Base-by-base conservation (phyloP, 1,140 invertebrate genomes). In the Caenorhabditis latens region DNA sequence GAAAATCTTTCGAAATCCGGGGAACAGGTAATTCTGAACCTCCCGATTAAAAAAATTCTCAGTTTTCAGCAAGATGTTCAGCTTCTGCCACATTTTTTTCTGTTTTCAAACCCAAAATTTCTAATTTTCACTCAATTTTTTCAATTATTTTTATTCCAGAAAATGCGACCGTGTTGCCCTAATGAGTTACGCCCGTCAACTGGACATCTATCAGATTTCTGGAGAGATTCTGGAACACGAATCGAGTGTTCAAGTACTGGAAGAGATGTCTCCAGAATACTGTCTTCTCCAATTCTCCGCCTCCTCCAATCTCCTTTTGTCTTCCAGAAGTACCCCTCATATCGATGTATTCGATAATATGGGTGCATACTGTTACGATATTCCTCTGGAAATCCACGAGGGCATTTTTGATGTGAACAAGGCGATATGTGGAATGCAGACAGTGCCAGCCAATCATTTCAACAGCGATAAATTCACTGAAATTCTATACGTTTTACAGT, bases 211-310 rank as follows among this genome's bases (percentile, higher is more conserved):
- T 67, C 46, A 48, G 9, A 65, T 85, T 2, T 53, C 21, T 24
- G 84, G 84, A 75, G 84, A 85, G 11, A 58, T 75, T n/a, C 11
- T 71, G 21, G 32, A 32, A 1, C 84, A 85, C 9, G 84, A 85
- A 79, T 85, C 84, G 16, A 85, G 84, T 57, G 84, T 85, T n/a
- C 84, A 85, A 58, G 84, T 85, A 16, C 67, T 85, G 1, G 84
- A 85, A 85, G 84, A 85, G 19, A 67, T 32, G 43, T 85, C 67
- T 42, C 84, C 84, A 42, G 84, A 85, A 57, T 85, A 85, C 16
- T 85, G 84, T 42, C 65, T 75, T 1, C 50, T 85, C 19, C 84
- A 85, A 40, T 85, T 55, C 24, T 71, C 84, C 4, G 46, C 63
- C 6, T 75, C 63, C 13, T 32, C n/a, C 8, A 85, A 43, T 85